A percentile compares a stretch with the other conserved stretches of the same genome.
phyloP scores from a whole-genome alignment of 1,140 invertebrate species.

The Paralvinella palmiformis region DNA sequence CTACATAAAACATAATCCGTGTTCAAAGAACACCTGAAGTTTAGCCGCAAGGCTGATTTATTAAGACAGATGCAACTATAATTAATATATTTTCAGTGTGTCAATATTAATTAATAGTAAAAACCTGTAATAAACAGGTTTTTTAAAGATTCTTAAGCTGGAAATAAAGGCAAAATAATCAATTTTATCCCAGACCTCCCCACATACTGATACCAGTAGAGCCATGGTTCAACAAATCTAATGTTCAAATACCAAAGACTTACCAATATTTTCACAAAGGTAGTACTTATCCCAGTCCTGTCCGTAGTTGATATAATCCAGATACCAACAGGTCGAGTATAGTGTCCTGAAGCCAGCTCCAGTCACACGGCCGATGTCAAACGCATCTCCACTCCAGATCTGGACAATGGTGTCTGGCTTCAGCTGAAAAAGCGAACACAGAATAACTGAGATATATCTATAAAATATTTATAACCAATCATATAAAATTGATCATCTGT shows the following conservation, averaged over 20 bases:
- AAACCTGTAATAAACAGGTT: too few relatives aligned
- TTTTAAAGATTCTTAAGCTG: not conserved
- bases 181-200: not conserved
- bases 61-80: too few relatives aligned
- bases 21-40: too few relatives aligned
- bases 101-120: too few relatives aligned
- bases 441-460: too few relatives aligned
- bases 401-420: constrained; percentile 25
- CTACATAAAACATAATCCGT: too few relatives aligned
- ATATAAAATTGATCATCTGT: too few relatives aligned
- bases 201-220: not conserved
- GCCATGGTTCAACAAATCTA: not conserved
- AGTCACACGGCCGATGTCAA: constrained; percentile 51
- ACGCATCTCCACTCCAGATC: constrained; percentile 49
- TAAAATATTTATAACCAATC: too few relatives aligned
- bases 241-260: not conserved
- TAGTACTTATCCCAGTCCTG: constrained; percentile 76
- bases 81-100: too few relatives aligned
- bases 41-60: too few relatives aligned
- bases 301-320: constrained; percentile 66
- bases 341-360: constrained; percentile 59
- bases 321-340: constrained; percentile 77
- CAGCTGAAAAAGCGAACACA: not conserved
- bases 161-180: not conserved
- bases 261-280: constrained; percentile 55